Percentiles rank a stretch among this genome's conserved stretches.
Evolutionary conservation across 2,113 vertebrate genomes (phyloP).

Genomic region (Gymnobelideus leadbeateri): DNA sequence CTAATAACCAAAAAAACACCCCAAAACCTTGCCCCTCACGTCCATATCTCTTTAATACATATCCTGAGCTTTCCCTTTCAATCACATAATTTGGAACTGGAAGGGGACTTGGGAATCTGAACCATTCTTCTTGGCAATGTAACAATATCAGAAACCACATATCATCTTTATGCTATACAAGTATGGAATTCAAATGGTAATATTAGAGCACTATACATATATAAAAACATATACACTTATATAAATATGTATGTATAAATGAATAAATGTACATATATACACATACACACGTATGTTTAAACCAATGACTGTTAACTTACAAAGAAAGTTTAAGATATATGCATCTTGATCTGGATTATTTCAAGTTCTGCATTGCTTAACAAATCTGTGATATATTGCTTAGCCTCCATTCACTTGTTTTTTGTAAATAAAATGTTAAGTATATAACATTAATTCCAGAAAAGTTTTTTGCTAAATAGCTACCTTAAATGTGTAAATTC

Average conservation of each 20-base stretch:
- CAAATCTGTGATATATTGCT: not conserved
- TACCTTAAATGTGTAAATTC: not conserved
- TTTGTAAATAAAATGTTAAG: not conserved
- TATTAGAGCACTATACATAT: not conserved
- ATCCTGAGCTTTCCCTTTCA: not conserved
- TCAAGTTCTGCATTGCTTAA: not conserved
- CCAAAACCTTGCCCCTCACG: not conserved
- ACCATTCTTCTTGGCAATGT: not conserved
- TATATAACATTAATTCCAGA: not conserved
- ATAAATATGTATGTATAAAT: too few species aligned
- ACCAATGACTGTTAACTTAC: not conserved
- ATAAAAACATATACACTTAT: not conserved
- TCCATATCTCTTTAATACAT: not conserved
- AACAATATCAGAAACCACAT: not conserved
- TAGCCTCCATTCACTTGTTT: not conserved
- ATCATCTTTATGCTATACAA: not conserved
- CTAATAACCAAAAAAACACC: not conserved
- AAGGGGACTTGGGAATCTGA: not conserved
- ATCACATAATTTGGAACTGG: not conserved
- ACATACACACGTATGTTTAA: not conserved
- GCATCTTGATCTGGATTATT: not conserved
- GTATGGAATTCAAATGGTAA: not conserved
- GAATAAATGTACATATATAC: too few species aligned
- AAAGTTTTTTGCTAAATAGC: not conserved
- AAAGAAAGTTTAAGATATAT: not conserved